Percentiles rank a stretch among this genome's conserved stretches.
phyloP scores from a whole-genome alignment of 2,888 invertebrate genomes.

The Myopa tessellatipennis region DNA sequence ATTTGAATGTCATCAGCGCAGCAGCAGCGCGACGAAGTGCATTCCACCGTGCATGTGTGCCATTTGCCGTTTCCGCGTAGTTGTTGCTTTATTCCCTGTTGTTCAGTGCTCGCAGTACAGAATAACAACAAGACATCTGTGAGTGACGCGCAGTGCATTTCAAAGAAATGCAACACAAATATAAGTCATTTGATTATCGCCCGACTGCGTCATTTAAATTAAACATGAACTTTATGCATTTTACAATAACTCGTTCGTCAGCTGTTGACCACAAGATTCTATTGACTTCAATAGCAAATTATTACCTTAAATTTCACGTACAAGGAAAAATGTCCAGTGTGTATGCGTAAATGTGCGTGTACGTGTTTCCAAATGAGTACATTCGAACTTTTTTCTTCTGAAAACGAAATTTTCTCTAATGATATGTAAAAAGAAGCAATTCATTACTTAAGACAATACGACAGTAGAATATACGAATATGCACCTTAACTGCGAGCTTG shows the following conservation, averaged over 20 bases:
- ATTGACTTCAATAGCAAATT: neutral
- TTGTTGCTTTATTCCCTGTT: slow-evolving; percentile 15
- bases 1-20: slow-evolving; percentile 32
- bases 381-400: no score
- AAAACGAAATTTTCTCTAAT: no score
- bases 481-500: no score
- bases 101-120: slow-evolving; percentile 25
- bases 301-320: neutral
- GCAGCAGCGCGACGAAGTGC: slow-evolving; percentile 23
- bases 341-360: no score
- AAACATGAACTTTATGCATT: slow-evolving; percentile 8
- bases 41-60: slow-evolving; percentile 24
- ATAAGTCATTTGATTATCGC: slow-evolving; percentile 15
- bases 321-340: no score
- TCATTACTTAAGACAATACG: no score
- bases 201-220: slow-evolving; percentile 16
- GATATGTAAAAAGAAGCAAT: no score
- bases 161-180: slow-evolving; percentile 12
- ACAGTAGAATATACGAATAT: no score
- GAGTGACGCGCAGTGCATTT: slow-evolving; percentile 15
- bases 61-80: slow-evolving; percentile 27
- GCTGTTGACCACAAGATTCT: neutral
- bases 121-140: slow-evolving; percentile 15
- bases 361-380: no score
- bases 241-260: neutral